These are phyloP conservation scores for Cossypha dichroa DNA, from an alignment of 2,797 vertebrate species.

Conservation along the genomic window DNA sequence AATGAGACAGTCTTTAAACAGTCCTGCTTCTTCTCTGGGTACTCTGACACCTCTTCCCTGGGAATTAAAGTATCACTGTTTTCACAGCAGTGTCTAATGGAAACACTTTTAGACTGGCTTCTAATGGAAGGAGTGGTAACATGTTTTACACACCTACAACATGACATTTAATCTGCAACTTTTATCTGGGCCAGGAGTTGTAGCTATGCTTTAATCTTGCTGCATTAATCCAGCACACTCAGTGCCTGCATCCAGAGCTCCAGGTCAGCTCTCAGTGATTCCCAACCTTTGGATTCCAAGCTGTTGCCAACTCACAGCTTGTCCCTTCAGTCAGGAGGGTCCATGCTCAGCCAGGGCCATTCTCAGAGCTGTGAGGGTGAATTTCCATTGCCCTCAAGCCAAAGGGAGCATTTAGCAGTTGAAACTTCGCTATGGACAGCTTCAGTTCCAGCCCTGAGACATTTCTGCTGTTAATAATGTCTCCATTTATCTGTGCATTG, in stretches of 20 bases:
- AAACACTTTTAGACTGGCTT: background rate
- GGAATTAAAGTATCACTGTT: background rate
- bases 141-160: constrained; percentile 3
- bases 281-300: background rate
- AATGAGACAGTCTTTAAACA: background rate
- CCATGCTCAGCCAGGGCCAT: background rate
- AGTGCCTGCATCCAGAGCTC: background rate
- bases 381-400: background rate
- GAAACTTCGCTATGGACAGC: background rate
- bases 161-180: background rate
- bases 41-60: background rate
- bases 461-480: background rate
- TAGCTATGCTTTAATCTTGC: constrained; percentile 43
- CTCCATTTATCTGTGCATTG: background rate
- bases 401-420: background rate
- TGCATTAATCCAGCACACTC: background rate
- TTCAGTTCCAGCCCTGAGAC: background rate
- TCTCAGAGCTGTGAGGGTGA: background rate
- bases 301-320: background rate
- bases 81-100: background rate
- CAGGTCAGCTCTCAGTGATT: background rate
- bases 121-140: background rate
- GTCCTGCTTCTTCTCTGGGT: background rate
- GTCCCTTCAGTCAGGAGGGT: background rate
- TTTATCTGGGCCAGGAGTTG: constrained; percentile 34